These are phyloP conservation scores for Panulirus ornatus DNA, from an alignment of 1,140 invertebrate genomes.

Conservation along the genomic window DNA sequence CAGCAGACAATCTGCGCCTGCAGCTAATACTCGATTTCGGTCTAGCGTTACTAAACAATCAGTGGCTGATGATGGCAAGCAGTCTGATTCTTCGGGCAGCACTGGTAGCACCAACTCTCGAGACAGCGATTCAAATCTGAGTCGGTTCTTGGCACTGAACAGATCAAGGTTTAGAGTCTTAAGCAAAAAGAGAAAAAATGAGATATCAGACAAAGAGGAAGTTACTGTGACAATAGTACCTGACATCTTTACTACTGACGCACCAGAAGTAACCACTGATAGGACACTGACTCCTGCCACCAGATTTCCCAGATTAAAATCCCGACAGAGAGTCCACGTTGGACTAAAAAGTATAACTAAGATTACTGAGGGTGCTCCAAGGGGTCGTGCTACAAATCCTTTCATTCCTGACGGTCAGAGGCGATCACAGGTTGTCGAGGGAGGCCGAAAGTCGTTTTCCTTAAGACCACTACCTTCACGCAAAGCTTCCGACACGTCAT, in stretches of 20 bases:
- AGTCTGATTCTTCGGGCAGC: not conserved
- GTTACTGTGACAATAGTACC: not conserved
- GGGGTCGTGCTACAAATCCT: not conserved
- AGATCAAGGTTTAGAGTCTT: slow-evolving; percentile 17
- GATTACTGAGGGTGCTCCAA: slow-evolving; percentile 19
- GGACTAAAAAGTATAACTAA: not conserved
- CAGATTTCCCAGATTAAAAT: not conserved
- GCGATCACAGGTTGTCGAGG: not conserved
- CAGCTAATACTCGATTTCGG: not conserved
- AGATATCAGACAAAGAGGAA: not conserved
- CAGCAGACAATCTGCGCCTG: not conserved
- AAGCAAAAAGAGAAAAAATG: not conserved
- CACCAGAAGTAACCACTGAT: not conserved
- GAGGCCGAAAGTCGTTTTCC: not conserved
- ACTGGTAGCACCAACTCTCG: not conserved
- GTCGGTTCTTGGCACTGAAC: slow-evolving; percentile 41
- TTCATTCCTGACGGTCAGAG: not conserved
- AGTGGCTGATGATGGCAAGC: too few species aligned
- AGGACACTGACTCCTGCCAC: not conserved
- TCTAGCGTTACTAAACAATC: not conserved
- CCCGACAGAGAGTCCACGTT: not conserved
- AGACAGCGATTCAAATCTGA: slow-evolving; percentile 7
- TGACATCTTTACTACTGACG: not conserved
- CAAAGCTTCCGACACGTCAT: not conserved
- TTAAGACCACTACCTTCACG: slow-evolving; percentile 24